These are phyloP conservation scores for Hylaea fasciaria DNA, from an alignment of 2,888 invertebrate genomes.

Conservation along the genomic window DNA sequence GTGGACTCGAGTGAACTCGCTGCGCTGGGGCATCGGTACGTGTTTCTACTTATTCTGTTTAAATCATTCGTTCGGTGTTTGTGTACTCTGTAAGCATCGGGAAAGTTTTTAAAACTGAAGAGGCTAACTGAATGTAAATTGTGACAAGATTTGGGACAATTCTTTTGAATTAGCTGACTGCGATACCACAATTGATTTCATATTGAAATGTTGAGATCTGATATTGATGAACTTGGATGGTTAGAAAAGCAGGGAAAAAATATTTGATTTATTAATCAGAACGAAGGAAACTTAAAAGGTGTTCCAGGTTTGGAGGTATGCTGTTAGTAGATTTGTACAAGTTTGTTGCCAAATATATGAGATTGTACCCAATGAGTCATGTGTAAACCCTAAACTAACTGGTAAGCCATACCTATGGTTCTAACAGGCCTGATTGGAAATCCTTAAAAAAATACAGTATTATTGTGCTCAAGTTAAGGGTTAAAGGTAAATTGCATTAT, in stretches of 20 bases:
- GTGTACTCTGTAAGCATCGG: slow-evolving; percentile 1
- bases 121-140: slow-evolving; percentile 48
- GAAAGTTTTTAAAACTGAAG: slow-evolving; percentile 40
- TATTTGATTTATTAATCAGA: neutral
- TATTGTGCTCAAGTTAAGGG: slow-evolving; percentile 39
- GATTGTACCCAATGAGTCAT: neutral
- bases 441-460: slow-evolving; percentile 11
- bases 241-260: neutral
- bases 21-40: neutral
- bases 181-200: slow-evolving; percentile 2
- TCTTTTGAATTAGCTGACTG: slow-evolving; percentile 30
- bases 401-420: too few relatives aligned
- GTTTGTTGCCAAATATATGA: slow-evolving; percentile 2
- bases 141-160: slow-evolving; percentile 37
- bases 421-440: too few relatives aligned
- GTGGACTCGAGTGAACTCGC: slow-evolving; percentile 32
- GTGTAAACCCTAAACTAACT: neutral
- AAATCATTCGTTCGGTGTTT: slow-evolving; percentile 5
- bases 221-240: slow-evolving; percentile 12
- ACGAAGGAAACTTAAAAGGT: neutral
- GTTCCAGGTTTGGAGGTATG: neutral
- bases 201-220: slow-evolving; percentile 21
- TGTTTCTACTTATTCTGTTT: neutral
- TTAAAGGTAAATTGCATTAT: slow-evolving; percentile 32
- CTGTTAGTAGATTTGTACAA: neutral